These are phyloP conservation scores for Lepidurus arcticus DNA, from an alignment of 1,140 invertebrate genomes.

Conservation along the genomic window DNA sequence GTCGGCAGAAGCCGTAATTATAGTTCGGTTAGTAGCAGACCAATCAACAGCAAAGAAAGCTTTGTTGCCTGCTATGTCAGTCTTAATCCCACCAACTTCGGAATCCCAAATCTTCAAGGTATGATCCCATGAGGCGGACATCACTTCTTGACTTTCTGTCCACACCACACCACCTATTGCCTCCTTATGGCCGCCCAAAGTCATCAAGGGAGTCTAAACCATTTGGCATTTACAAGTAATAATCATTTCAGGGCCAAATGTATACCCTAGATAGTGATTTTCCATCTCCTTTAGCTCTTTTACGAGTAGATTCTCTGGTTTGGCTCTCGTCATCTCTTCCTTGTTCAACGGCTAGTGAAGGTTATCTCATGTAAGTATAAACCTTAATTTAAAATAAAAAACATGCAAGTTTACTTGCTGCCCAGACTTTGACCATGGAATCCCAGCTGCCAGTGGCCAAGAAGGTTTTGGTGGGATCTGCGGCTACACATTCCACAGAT, in stretches of 20 bases:
- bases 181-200: conserved; percentile 87
- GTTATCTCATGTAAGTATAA: not conserved
- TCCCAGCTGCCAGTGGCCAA: conserved; percentile 94
- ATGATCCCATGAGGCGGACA: conserved; percentile 91
- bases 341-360: conserved; percentile 17
- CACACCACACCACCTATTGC: conserved; percentile 77
- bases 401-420: conserved; percentile 34
- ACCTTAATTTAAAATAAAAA: conserved; percentile 22
- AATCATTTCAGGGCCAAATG: not conserved
- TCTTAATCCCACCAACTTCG: conserved; percentile 70
- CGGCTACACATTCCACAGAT: conserved; percentile 74
- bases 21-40: conserved; percentile 63
- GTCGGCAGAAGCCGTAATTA: conserved; percentile 85
- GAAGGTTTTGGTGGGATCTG: conserved; percentile 56
- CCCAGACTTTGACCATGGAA: conserved; percentile 55
- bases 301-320: conserved; percentile 30
- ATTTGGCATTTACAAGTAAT: not conserved
- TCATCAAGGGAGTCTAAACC: conserved; percentile 71
- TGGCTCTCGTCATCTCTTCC: conserved; percentile 34
- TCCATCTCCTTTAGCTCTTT: conserved; percentile 32
- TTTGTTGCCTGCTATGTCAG: conserved; percentile 79
- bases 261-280: conserved; percentile 30
- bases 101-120: conserved; percentile 91
- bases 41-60: conserved; percentile 82
- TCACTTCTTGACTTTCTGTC: conserved; percentile 65